Evolutionary conservation across 2,888 invertebrate genomes (phyloP).

Genomic region (Caenorhabditis japonica): DNA sequence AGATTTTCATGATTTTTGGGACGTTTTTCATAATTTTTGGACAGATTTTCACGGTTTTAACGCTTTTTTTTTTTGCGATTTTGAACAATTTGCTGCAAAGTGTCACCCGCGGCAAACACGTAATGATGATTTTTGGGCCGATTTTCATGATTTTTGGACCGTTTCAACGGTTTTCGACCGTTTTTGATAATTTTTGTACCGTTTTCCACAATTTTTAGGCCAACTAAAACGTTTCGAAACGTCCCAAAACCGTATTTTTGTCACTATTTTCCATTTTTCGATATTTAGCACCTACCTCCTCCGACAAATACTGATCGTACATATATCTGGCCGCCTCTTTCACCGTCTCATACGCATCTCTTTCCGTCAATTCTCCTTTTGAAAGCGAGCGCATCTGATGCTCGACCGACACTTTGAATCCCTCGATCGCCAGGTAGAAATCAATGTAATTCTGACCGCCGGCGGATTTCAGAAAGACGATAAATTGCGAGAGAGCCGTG

Average conservation of each 20-base stretch:
- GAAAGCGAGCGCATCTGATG: slow-evolving; percentile 81
- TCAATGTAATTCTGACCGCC: slow-evolving; percentile 85
- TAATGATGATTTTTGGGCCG: no score
- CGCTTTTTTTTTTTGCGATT: slow-evolving; percentile 2
- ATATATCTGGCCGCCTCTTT: slow-evolving; percentile 85
- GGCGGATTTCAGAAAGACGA: slow-evolving; percentile 84
- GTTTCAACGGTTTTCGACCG: no score
- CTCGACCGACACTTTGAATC: slow-evolving; percentile 82
- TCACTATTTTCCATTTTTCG: no score
- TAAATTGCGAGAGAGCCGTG: slow-evolving; percentile 85
- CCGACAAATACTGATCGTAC: slow-evolving; percentile 85
- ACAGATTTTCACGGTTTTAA: neutral
- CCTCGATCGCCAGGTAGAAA: slow-evolving; percentile 86
- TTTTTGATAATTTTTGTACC: no score
- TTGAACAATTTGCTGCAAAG: neutral
- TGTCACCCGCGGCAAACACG: no score
- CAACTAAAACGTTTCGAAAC: no score
- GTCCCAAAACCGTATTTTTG: neutral
- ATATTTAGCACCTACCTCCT: slow-evolving; percentile 81
- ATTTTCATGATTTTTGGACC: no score
- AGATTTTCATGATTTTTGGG: no score
- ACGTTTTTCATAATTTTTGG: no score
- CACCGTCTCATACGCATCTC: slow-evolving; percentile 78
- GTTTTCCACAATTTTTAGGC: neutral
- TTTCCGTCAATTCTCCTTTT: slow-evolving; percentile 74